Base-by-base conservation (phyloP, 1,140 invertebrate genomes). In the Sitophilus oryzae region DNA sequence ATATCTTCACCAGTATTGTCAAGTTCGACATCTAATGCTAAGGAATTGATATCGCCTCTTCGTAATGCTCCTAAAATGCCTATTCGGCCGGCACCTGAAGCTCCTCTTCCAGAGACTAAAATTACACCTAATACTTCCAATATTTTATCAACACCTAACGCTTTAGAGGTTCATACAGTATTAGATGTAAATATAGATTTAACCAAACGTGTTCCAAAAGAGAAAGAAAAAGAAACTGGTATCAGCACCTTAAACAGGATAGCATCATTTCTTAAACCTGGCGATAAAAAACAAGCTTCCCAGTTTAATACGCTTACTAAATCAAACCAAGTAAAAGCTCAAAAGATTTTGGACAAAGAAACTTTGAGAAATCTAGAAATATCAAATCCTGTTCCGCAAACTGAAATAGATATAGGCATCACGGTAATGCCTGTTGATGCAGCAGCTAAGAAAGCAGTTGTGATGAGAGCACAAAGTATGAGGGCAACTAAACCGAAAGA, bases 1-100 rank as follows among this genome's bases (percentile, higher is more conserved):
- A 91, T 91, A 50, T 88, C 87, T 16, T 84, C 82, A 53, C 89
- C 88, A 0, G 84, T 88, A 19, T 68, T 91, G 14, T 85, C 89
- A 61, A 81, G 82, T 2, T 89, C 88, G 0, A 90, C 88, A 0
- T 83, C 84, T 55, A 83, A 84, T 1, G 86, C 85, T 0, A 83
- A 86, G 57, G 83, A 88, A 51, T 61, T 87, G 9, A 78, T 82
- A 37, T 78, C 77, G 2, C 79, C 77, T 0, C 65, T 80, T 23
- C 64, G 65, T 49, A 71, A 73, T 58, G 73, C 74, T 62, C 75
- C 75, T 0, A 72, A 80, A 59, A 72, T 79, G 0, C 79, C 78
- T 2, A 61, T 75, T 6, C 73, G 77, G 65, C 70, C 73, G n/a
- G 79, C 78, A 1, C 81, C 79, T 0, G 74, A 67, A 0, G 69